Conservation (phyloP, 1,140 invertebrate species). For the Eumeta japonica region DNA sequence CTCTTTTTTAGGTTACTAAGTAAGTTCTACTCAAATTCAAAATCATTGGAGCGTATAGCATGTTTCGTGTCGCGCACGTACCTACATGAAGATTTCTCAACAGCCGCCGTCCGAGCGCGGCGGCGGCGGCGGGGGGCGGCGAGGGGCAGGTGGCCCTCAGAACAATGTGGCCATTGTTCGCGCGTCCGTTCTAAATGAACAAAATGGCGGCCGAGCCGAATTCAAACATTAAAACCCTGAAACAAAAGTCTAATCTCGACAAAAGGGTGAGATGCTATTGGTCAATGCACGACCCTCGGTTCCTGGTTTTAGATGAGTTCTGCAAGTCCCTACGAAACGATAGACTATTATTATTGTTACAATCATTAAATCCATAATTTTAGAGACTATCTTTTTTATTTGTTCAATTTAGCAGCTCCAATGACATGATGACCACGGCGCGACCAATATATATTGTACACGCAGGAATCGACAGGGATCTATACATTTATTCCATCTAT, state of each 20-base stretch:
- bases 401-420: too few relatives aligned
- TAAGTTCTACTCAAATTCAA: background rate
- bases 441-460: too few relatives aligned
- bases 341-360: background rate
- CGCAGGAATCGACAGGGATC: too few relatives aligned
- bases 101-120: conserved; percentile 24
- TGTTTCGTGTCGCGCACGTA: background rate
- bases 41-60: background rate
- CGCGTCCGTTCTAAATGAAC: conserved; percentile 56
- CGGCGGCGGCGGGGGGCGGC: too few relatives aligned
- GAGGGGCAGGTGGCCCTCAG: too few relatives aligned
- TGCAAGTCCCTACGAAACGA: background rate
- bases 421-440: too few relatives aligned
- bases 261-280: conserved; percentile 54
- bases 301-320: background rate
- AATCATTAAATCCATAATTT: background rate
- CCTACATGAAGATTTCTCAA: conserved; percentile 13
- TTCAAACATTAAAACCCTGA: conserved; percentile 38
- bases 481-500: too few relatives aligned
- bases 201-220: conserved; percentile 49
- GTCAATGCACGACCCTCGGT: conserved; percentile 36
- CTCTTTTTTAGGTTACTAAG: background rate
- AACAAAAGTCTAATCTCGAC: conserved; percentile 48
- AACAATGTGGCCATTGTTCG: conserved; percentile 50
- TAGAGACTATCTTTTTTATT: background rate